These are phyloP conservation scores for Agriopis aurantiaria DNA, from an alignment of 2,888 invertebrate species.

Conservation along the genomic window DNA sequence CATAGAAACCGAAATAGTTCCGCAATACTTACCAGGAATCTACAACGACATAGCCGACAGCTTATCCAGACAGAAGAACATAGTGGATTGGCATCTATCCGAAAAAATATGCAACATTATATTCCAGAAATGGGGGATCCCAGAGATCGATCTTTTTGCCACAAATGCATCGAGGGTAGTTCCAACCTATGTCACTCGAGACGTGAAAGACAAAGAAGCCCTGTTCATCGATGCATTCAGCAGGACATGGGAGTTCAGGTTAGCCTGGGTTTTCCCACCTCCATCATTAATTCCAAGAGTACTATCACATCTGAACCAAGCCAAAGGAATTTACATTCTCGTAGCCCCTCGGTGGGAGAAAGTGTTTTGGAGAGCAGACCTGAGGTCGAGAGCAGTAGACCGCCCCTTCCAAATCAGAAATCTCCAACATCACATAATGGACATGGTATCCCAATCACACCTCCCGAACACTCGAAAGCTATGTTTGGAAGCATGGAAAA, in stretches of 20 bases:
- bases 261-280: constrained; percentile 46
- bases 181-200: constrained; percentile 12
- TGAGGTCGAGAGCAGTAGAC: constrained; percentile 33
- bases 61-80: constrained; percentile 25
- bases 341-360: constrained; percentile 41
- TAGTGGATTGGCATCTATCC: constrained; percentile 25
- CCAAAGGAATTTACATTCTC: constrained; percentile 40
- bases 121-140: constrained; percentile 28
- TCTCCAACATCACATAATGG: constrained; percentile 31
- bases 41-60: constrained; percentile 40
- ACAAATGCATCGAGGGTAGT: constrained; percentile 33
- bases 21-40: constrained; percentile 39
- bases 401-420: constrained; percentile 36
- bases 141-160: constrained; percentile 23
- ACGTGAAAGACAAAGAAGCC: constrained; percentile 26
- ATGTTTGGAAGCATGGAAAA: constrained; percentile 42
- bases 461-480: constrained; percentile 21
- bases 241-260: constrained; percentile 30
- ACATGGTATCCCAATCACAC: constrained; percentile 13
- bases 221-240: constrained; percentile 43
- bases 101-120: not conserved
- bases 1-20: not conserved
- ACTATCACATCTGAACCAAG: constrained; percentile 40
- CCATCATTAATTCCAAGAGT: constrained; percentile 46
- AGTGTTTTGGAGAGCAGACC: constrained; percentile 44